These are phyloP conservation scores for Dendroctonus ponderosae DNA, from an alignment of 1,140 invertebrate species.

Conservation along the genomic window DNA sequence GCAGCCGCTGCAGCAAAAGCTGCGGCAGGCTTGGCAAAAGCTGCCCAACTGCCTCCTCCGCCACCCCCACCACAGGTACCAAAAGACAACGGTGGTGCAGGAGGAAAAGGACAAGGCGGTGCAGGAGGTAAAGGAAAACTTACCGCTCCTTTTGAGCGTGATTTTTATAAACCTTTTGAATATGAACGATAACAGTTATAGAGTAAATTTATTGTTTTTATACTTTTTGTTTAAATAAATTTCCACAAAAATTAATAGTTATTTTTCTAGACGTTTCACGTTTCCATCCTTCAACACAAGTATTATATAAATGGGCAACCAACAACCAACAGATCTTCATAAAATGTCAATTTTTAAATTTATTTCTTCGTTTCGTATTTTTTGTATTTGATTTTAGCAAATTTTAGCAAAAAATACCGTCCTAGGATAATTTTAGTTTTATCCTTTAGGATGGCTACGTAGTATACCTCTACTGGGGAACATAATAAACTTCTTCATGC, in stretches of 20 bases:
- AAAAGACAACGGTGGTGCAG: conserved; percentile 15
- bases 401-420: conserved; percentile 20
- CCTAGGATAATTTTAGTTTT: conserved; percentile 35
- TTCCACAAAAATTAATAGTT: conserved; percentile 25
- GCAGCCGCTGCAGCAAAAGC: conserved; percentile 57
- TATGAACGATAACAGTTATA: conserved; percentile 28
- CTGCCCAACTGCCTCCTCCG: conserved; percentile 33
- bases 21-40: conserved; percentile 47
- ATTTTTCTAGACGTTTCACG: conserved; percentile 27
- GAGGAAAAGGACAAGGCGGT: conserved; percentile 21
- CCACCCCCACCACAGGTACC: conserved; percentile 32
- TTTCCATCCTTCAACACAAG: conserved; percentile 10
- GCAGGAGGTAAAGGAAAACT: conserved; percentile 31
- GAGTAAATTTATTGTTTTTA: conserved; percentile 32
- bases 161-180: conserved; percentile 30
- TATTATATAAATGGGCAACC: not conserved
- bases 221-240: conserved; percentile 36
- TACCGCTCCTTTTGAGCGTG: conserved; percentile 26
- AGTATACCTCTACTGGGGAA: conserved; percentile 29
- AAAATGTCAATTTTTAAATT: not conserved
- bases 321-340: not conserved
- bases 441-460: conserved; percentile 34
- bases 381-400: conserved; percentile 8
- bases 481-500: conserved; percentile 34
- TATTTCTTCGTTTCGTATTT: conserved; percentile 2